phyloP scores from a whole-genome alignment of 2,888 invertebrate genomes.

The Mesochorus sp. region DNA sequence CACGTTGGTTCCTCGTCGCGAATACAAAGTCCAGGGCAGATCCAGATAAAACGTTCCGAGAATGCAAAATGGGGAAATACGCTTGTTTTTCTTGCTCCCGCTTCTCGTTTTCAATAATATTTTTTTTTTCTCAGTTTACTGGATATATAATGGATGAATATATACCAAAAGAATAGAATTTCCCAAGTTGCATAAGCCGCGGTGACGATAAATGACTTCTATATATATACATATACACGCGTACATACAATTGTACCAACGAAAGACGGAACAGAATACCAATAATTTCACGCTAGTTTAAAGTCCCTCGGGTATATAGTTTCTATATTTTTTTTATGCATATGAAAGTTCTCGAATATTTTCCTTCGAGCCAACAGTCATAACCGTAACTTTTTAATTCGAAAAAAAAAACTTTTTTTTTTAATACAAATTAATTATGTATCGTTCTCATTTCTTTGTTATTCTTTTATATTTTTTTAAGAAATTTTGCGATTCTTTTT shows the following conservation, averaged over 20 bases:
- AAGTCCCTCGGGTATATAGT: conserved; percentile 34
- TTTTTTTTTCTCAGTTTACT: not conserved
- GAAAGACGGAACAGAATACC: conserved; percentile 26
- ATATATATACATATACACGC: too few species aligned
- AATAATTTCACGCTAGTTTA: conserved; percentile 30
- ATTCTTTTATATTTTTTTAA: too few species aligned
- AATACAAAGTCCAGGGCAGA: conserved; percentile 48
- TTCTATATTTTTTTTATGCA: too few species aligned
- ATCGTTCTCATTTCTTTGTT: too few species aligned
- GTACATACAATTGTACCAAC: not conserved
- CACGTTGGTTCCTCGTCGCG: conserved; percentile 2
- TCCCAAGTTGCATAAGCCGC: conserved; percentile 20
- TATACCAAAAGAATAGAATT: conserved; percentile 1
- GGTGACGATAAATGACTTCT: not conserved
- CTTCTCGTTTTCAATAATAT: not conserved
- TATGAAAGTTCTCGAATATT: too few species aligned
- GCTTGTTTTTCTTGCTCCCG: not conserved
- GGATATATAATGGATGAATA: not conserved
- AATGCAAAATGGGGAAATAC: conserved; percentile 23
- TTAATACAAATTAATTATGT: too few species aligned
- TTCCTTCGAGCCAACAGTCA: too few species aligned
- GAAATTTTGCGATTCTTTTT: too few species aligned
- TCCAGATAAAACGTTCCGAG: conserved; percentile 43
- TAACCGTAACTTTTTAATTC: too few species aligned
- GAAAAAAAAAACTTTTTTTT: too few species aligned